A percentile compares a stretch with the other conserved stretches of the same genome.
Conservation (phyloP, 2,113 vertebrate genomes). For the Buteo buteo region DNA sequence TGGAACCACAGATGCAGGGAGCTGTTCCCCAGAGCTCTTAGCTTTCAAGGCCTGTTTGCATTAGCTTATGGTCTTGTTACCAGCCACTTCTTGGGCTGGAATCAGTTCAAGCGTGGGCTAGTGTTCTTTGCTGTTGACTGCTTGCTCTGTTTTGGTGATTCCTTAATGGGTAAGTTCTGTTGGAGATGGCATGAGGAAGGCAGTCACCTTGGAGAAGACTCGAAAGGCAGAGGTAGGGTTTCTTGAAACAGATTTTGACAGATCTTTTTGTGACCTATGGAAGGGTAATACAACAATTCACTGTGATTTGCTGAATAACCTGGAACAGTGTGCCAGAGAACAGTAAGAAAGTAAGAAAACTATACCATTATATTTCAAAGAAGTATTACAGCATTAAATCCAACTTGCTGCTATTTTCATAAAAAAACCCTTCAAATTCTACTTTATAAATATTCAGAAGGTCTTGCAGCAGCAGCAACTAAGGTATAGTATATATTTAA, state of each 20-base stretch:
- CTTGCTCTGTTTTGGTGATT: background rate
- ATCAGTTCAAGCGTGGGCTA: background rate
- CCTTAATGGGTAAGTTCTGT: background rate
- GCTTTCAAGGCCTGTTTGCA: background rate
- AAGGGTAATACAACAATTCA: background rate
- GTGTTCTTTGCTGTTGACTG: background rate
- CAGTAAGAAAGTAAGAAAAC: background rate
- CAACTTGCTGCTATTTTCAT: background rate
- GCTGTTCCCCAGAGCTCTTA: background rate
- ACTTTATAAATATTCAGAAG: background rate
- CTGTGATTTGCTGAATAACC: background rate
- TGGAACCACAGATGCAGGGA: conserved; percentile 13
- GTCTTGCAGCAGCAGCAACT: background rate
- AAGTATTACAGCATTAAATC: background rate
- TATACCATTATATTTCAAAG: background rate
- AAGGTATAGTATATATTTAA: background rate
- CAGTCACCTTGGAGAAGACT: background rate
- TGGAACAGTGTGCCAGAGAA: background rate
- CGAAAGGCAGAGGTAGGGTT: background rate
- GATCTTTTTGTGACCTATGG: background rate
- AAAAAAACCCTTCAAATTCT: background rate
- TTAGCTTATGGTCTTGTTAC: conserved; percentile 12
- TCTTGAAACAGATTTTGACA: background rate
- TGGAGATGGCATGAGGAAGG: background rate
- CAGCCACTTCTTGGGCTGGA: background rate